Conservation (phyloP, 2,888 invertebrate species). For the Fragum fragum region DNA sequence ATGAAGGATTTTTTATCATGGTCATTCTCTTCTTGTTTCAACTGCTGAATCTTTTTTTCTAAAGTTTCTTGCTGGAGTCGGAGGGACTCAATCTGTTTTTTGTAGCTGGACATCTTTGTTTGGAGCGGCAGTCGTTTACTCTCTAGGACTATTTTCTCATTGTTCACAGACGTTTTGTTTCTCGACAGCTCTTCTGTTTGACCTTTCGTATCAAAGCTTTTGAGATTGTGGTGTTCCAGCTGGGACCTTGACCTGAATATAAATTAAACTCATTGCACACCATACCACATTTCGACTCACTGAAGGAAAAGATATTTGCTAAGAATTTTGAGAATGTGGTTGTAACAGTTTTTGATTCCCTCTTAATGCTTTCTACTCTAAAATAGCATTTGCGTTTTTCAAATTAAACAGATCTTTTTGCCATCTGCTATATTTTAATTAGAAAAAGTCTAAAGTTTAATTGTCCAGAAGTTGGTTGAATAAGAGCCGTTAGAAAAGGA, state of each 20-base stretch:
- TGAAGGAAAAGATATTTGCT: too few species aligned
- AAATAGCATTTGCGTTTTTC: too few species aligned
- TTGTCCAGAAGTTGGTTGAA: too few species aligned
- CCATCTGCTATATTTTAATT: too few species aligned
- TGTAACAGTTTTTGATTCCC: too few species aligned
- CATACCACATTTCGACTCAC: too few species aligned
- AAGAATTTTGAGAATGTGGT: too few species aligned
- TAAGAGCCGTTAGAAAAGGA: too few species aligned
- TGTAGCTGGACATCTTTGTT: slow-evolving; percentile 93
- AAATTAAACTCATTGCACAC: too few species aligned
- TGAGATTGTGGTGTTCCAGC: slow-evolving; percentile 74
- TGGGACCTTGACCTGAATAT: slow-evolving; percentile 66
- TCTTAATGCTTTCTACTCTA: too few species aligned
- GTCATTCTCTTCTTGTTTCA: slow-evolving; percentile 96
- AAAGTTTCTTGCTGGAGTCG: slow-evolving; percentile 94
- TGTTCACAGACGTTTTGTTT: slow-evolving; percentile 97
- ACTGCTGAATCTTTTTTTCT: slow-evolving; percentile 96
- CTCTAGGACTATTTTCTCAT: slow-evolving; percentile 96
- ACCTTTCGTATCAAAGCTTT: slow-evolving; percentile 89
- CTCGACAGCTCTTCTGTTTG: slow-evolving; percentile 96
- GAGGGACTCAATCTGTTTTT: slow-evolving; percentile 92
- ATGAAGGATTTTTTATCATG: slow-evolving; percentile 95
- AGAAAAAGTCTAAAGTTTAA: too few species aligned
- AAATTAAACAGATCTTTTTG: too few species aligned
- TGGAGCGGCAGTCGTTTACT: slow-evolving; percentile 93